Percentiles rank a stretch among this genome's conserved stretches.
These are phyloP conservation scores for Cantharis nigra DNA, from an alignment of 2,888 invertebrate species.

Conservation along the genomic window DNA sequence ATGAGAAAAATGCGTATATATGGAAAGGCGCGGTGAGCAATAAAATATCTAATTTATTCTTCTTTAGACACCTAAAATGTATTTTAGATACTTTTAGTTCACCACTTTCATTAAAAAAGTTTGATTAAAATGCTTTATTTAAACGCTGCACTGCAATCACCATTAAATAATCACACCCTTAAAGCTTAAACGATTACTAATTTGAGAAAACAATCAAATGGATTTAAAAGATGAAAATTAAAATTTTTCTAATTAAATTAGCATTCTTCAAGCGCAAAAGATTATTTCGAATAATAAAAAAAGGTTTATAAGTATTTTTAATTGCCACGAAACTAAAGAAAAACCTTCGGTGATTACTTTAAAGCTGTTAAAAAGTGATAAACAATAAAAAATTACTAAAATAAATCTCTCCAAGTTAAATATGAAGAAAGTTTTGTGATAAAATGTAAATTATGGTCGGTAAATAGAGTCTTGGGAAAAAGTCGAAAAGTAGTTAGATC, in stretches of 20 bases:
- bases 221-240: background rate
- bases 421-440: background rate
- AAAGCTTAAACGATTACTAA: background rate
- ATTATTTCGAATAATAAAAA: background rate
- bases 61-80: conserved; percentile 10
- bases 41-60: conserved; percentile 26
- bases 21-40: conserved; percentile 21
- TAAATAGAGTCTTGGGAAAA: background rate
- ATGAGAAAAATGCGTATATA: conserved; percentile 10
- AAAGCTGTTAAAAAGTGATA: background rate
- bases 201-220: background rate
- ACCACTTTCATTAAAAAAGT: conserved; percentile 18
- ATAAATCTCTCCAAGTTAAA: background rate
- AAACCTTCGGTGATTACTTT: background rate
- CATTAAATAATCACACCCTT: background rate
- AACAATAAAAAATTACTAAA: background rate
- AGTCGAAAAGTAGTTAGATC: background rate
- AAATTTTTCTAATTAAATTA: background rate
- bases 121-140: conserved; percentile 12
- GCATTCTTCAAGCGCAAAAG: background rate
- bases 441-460: background rate
- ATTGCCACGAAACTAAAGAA: background rate
- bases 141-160: background rate
- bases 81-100: conserved; percentile 13
- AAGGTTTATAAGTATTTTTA: background rate